A percentile compares a stretch with the other conserved stretches of the same genome.
Conservation (phyloP, 2,888 invertebrate species). For the Andrena fulva region DNA sequence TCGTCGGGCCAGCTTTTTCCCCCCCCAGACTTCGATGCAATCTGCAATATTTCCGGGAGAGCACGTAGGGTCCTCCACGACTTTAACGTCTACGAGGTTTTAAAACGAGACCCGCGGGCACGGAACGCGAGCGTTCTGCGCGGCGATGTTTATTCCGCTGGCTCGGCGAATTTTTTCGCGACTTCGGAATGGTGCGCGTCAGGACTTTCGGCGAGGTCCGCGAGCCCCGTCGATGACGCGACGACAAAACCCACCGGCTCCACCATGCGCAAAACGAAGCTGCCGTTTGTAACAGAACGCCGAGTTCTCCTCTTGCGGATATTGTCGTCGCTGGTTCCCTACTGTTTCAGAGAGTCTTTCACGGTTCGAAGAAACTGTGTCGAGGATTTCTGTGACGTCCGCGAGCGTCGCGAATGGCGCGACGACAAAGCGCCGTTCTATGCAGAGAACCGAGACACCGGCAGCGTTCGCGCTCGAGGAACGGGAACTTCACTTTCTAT, state of each 20-base stretch:
- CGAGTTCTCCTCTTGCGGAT: slow-evolving; percentile 9
- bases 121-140: neutral
- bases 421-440: neutral
- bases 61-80: neutral
- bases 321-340: neutral
- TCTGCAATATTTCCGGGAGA: slow-evolving; percentile 6
- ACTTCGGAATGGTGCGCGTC: slow-evolving; percentile 7
- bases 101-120: neutral
- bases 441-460: neutral
- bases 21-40: slow-evolving; percentile 2
- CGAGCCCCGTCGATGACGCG: slow-evolving; percentile 7
- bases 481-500: neutral
- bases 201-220: slow-evolving; percentile 7
- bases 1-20: slow-evolving; percentile 13
- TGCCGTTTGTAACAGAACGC: neutral
- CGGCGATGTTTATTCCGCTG: slow-evolving; percentile 16
- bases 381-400: neutral
- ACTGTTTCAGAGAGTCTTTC: slow-evolving; percentile 13
- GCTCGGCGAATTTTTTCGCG: slow-evolving; percentile 10
- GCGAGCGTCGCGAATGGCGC: neutral
- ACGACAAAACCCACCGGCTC: slow-evolving; percentile 10
- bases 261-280: neutral
- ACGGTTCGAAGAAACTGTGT: slow-evolving; percentile 13
- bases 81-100: neutral
- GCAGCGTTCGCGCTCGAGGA: neutral